A percentile compares a stretch with the other conserved stretches of the same genome.
These are phyloP conservation scores for Rhinella marina DNA, from an alignment of 2,797 vertebrate species.

Conservation along the genomic window DNA sequence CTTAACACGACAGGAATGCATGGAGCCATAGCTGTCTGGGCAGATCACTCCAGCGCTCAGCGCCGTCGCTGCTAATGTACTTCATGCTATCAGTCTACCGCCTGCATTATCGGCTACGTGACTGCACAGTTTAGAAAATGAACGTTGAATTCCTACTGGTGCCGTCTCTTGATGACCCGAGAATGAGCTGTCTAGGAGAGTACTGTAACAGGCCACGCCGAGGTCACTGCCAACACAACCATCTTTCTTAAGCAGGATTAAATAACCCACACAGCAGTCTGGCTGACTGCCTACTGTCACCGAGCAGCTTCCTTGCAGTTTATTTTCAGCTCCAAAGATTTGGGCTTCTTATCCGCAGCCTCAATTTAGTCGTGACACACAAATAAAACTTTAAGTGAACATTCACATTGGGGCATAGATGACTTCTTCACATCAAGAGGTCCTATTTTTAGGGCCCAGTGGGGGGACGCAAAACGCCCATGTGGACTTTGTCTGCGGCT, in stretches of 20 bases:
- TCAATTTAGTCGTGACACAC: slow-evolving; percentile 67
- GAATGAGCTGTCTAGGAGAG: slow-evolving; percentile 74
- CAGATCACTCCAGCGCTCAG: neutral
- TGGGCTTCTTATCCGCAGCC: slow-evolving; percentile 76
- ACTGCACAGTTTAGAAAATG: slow-evolving; percentile 62
- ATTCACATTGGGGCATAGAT: slow-evolving; percentile 47
- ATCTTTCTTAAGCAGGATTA: slow-evolving; percentile 72
- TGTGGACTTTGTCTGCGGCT: neutral
- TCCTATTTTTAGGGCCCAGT: neutral
- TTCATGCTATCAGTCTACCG: slow-evolving; percentile 40
- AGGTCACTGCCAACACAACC: slow-evolving; percentile 71
- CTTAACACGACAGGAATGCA: slow-evolving; percentile 2
- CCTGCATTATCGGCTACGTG: neutral
- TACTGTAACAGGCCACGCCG: slow-evolving; percentile 63
- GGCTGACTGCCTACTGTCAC: slow-evolving; percentile 90
- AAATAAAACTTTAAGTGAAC: slow-evolving; percentile 63
- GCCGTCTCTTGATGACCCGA: slow-evolving; percentile 74
- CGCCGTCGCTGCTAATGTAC: slow-evolving; percentile 28
- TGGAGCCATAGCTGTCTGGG: slow-evolving; percentile 23
- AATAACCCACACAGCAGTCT: slow-evolving; percentile 83
- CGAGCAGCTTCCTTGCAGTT: slow-evolving; percentile 88
- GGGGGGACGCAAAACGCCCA: neutral
- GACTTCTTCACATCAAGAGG: neutral
- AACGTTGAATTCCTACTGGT: slow-evolving; percentile 75
- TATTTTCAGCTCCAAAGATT: slow-evolving; percentile 89